phyloP scores from a whole-genome alignment of 2,888 invertebrate genomes.

The Bruchidius siliquastri region DNA sequence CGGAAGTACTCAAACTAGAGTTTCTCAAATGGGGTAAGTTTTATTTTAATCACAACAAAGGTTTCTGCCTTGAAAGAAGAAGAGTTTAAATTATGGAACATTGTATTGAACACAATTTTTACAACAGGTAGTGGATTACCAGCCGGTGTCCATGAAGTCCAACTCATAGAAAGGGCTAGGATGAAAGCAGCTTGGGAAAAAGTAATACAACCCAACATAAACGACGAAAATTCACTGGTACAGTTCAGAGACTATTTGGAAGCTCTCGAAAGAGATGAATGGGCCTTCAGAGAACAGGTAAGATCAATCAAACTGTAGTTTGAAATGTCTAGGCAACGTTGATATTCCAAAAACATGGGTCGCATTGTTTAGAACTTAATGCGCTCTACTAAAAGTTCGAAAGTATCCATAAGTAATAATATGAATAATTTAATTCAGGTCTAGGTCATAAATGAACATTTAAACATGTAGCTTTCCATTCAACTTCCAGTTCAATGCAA shows the following conservation, averaged over 20 bases:
- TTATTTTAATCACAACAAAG: background rate
- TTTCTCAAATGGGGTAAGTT: constrained; percentile 44
- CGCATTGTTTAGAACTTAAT: too few species aligned
- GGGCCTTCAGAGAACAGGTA: constrained; percentile 76
- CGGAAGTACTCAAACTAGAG: constrained; percentile 64
- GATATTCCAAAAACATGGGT: too few species aligned
- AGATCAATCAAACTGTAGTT: background rate
- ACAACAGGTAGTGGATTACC: constrained; percentile 55
- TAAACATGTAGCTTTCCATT: too few species aligned
- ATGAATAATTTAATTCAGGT: too few species aligned
- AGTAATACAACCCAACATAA: constrained; percentile 52
- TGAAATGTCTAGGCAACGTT: constrained; percentile 1
- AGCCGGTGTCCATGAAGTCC: constrained; percentile 57
- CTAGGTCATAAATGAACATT: too few species aligned
- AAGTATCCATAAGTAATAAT: too few species aligned
- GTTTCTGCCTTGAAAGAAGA: background rate
- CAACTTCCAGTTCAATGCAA: too few species aligned
- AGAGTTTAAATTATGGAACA: too few species aligned
- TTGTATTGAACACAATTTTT: too few species aligned
- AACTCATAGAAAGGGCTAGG: constrained; percentile 65
- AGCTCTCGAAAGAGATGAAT: constrained; percentile 78
- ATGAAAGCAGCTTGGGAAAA: constrained; percentile 62
- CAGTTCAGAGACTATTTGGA: constrained; percentile 61
- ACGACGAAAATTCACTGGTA: constrained; percentile 54
- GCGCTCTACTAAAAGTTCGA: too few species aligned